Conservation (phyloP, 2,888 invertebrate genomes). For the Microdon myrmicae region DNA sequence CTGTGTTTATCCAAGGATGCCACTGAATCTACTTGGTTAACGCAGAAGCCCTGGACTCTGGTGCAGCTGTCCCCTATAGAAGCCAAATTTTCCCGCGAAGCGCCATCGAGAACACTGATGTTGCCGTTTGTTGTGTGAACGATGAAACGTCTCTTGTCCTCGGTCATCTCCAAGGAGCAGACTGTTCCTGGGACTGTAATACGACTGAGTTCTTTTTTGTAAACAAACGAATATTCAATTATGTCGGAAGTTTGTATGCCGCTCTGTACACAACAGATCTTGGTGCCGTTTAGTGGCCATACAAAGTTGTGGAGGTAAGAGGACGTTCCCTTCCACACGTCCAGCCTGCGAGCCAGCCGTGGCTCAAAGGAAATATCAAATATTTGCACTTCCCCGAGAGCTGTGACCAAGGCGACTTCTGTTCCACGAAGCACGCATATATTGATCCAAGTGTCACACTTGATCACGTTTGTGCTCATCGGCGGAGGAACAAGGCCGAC, state of each 20-base stretch:
- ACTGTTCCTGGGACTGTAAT: conserved; percentile 1
- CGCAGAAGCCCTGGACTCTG: conserved; percentile 52
- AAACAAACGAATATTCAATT: not conserved
- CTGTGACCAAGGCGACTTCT: conserved; percentile 64
- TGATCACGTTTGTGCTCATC: conserved; percentile 74
- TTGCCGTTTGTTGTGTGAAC: too few species aligned
- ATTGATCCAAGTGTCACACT: conserved; percentile 71
- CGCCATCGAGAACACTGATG: too few species aligned
- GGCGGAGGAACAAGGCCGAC: conserved; percentile 85
- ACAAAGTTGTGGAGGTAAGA: conserved; percentile 14
- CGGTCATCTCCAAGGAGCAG: conserved; percentile 1
- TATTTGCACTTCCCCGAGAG: conserved; percentile 54
- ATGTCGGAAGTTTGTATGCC: conserved; percentile 7
- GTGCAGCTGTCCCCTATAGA: conserved; percentile 39
- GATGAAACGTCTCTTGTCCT: too few species aligned
- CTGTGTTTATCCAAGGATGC: conserved; percentile 59
- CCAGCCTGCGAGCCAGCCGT: too few species aligned
- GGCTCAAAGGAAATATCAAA: conserved; percentile 1
- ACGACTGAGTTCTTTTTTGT: not conserved
- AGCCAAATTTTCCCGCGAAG: too few species aligned
- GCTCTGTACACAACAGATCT: conserved; percentile 10
- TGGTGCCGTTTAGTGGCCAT: not conserved
- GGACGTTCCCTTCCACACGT: too few species aligned
- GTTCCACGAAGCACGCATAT: conserved; percentile 73
- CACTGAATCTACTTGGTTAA: too few species aligned